Evolutionary conservation across 2,888 invertebrate species (phyloP).

Genomic region (Epinotia nisella): DNA sequence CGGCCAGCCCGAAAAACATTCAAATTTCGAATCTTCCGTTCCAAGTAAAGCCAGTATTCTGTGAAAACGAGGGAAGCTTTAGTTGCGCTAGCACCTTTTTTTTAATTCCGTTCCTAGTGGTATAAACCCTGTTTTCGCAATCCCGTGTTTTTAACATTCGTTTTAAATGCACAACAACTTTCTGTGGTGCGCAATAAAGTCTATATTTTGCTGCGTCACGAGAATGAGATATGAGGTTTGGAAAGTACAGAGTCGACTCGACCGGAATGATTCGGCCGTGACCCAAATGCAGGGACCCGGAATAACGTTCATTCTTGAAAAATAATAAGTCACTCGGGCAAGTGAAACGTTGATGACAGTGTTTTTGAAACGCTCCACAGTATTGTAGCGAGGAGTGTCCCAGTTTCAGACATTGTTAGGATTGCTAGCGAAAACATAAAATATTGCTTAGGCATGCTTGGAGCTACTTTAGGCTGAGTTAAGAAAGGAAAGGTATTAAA

Average conservation of each 20-base stretch:
- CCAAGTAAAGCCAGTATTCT: slow-evolving; percentile 27
- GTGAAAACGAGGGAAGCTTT: slow-evolving; percentile 22
- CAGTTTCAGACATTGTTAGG: not conserved
- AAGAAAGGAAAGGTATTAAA: not conserved
- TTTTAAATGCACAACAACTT: slow-evolving; percentile 3
- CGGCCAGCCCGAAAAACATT: slow-evolving; percentile 23
- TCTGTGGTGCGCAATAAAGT: slow-evolving; percentile 5
- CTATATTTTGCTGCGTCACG: not conserved
- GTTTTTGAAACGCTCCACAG: slow-evolving; percentile 29
- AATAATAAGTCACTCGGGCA: slow-evolving; percentile 44
- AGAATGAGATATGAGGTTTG: slow-evolving; percentile 38
- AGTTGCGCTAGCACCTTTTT: slow-evolving; percentile 32
- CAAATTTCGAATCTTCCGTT: slow-evolving; percentile 32
- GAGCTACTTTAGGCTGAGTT: not conserved
- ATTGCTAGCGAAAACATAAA: not conserved
- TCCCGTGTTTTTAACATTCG: not conserved
- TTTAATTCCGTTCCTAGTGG: slow-evolving; percentile 50
- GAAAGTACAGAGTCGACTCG: slow-evolving; percentile 1
- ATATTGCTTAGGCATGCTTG: not conserved
- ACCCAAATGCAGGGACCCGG: slow-evolving; percentile 56
- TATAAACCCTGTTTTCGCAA: slow-evolving; percentile 38
- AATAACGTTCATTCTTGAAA: slow-evolving; percentile 44
- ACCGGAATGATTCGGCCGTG: slow-evolving; percentile 62
- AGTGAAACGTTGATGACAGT: slow-evolving; percentile 44
- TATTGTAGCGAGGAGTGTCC: not conserved